Conservation (phyloP, 2,888 invertebrate species). For the Pristionchus maxplancki region DNA sequence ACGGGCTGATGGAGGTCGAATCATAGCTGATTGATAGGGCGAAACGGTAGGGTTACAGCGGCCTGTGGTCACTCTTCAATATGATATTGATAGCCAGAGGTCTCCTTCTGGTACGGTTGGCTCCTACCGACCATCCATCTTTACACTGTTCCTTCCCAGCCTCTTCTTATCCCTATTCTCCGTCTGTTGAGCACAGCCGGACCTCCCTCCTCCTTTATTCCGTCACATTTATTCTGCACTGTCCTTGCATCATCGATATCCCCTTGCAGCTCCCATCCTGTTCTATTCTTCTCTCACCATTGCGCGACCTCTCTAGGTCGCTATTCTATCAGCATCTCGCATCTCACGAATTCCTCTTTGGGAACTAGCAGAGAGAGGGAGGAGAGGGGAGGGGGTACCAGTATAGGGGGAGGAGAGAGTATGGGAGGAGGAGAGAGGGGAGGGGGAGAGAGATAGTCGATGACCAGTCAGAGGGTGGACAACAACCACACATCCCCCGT, state of each 20-base stretch:
- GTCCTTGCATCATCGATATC: background rate
- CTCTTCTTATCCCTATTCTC: background rate
- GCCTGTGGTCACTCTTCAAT: too few species aligned
- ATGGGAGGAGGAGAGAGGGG: background rate
- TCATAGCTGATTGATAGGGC: background rate
- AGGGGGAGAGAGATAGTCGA: background rate
- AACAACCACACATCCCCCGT: background rate
- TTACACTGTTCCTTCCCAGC: too few species aligned
- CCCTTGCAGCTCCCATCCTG: background rate
- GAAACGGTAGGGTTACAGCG: background rate
- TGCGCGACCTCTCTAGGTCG: background rate
- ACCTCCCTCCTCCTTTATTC: background rate
- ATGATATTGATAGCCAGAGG: too few species aligned
- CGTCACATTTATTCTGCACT: background rate
- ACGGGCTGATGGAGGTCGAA: background rate
- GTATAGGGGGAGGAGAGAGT: background rate
- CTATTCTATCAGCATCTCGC: background rate
- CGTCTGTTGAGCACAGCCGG: background rate
- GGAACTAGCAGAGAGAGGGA: background rate
- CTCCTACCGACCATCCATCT: too few species aligned
- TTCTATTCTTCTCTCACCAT: background rate
- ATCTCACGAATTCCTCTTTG: background rate
- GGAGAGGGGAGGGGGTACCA: background rate
- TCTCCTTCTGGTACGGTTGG: too few species aligned
- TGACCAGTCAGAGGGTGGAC: background rate